Percentiles rank a stretch among this genome's conserved stretches.
These are phyloP conservation scores for Drosophila neutralis DNA, from an alignment of 2,888 invertebrate genomes.

Conservation along the genomic window DNA sequence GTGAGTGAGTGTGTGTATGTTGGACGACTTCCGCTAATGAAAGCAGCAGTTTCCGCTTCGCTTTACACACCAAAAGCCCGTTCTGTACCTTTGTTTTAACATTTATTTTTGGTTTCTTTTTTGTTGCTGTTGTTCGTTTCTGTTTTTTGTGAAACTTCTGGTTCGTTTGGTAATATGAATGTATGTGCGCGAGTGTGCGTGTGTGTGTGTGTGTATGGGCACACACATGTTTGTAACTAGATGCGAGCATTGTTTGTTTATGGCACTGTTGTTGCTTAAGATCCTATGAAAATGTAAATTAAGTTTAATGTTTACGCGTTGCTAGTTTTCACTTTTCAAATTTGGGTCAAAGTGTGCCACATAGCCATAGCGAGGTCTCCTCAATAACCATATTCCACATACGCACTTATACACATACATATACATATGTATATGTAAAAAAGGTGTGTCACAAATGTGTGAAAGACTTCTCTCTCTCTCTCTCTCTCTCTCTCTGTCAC, in stretches of 20 bases:
- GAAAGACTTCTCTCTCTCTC: background rate
- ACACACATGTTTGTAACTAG: conserved; percentile 2
- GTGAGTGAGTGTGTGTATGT: conserved; percentile 4
- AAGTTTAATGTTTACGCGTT: conserved; percentile 60
- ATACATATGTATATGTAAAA: background rate
- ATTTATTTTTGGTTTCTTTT: conserved; percentile 7
- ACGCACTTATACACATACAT: background rate
- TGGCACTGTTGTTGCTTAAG: conserved; percentile 31
- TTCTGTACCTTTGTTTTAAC: conserved; percentile 14
- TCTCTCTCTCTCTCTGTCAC: background rate
- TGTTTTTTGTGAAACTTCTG: conserved; percentile 16
- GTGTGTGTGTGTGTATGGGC: background rate
- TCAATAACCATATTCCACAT: background rate
- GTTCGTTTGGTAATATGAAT: conserved; percentile 12
- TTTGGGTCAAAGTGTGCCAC: conserved; percentile 8
- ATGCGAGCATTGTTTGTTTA: conserved; percentile 10
- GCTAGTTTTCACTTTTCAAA: conserved; percentile 47
- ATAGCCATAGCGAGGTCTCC: background rate
- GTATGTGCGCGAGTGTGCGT: background rate
- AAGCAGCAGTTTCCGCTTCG: conserved; percentile 60
- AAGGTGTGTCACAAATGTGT: background rate
- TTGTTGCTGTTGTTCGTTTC: conserved; percentile 2
- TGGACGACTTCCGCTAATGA: conserved; percentile 51
- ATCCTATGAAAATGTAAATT: conserved; percentile 67
- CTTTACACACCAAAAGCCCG: conserved; percentile 17